Evolutionary conservation across 2,113 vertebrate genomes (phyloP), one percentile per base, ranked within the genome.

Genomic region (Formicarius rufipectus): DNA sequence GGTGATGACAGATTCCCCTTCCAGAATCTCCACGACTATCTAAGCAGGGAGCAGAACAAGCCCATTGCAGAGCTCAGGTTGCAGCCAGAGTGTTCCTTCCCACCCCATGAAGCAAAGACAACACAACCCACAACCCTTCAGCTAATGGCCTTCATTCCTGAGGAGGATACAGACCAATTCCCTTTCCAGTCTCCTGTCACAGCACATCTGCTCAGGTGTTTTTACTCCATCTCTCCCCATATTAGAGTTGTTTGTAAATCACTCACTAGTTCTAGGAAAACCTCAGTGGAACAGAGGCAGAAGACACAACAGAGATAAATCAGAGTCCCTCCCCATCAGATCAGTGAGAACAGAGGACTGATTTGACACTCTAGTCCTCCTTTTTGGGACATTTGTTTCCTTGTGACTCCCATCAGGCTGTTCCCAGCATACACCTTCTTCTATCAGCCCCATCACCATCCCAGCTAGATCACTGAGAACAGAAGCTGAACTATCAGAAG

Each of bases 1-100:
- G 39, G 98, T 99, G 96, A 99, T 98, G 62, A 99, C 98, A 0
- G 98, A 98, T 49, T 98, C 98, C 12, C 96, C 98, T 86, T 99
- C 98, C 87, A 98, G 95, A 80, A 99, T 98, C 85, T 98, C 98
- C 68, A 98, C 95, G 0, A 97, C 85, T 14, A 98, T 98, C 98
- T 99, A 67, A 13, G 68, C 10, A 63, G 14, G 45, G 45, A 94
- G 82, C 17, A 86, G 74, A 52, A 89, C 10, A 73, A 66, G 27
- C 3, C 6, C 7, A 1, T 4, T 27, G 47, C 50, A 33, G 58
- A 23, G 72, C 66, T 62, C 71, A 49, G 20, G 9, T 12, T 19
- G 40, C 60, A 83, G 53, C 37, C 50, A 83, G 23, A 7, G 18
- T 42, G 31, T 6, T 40, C 53, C 59, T 35, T 27, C 52, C 9